These are phyloP conservation scores for Myotis vivesi DNA, from an alignment of 2,797 vertebrate genomes.

Conservation along the genomic window DNA sequence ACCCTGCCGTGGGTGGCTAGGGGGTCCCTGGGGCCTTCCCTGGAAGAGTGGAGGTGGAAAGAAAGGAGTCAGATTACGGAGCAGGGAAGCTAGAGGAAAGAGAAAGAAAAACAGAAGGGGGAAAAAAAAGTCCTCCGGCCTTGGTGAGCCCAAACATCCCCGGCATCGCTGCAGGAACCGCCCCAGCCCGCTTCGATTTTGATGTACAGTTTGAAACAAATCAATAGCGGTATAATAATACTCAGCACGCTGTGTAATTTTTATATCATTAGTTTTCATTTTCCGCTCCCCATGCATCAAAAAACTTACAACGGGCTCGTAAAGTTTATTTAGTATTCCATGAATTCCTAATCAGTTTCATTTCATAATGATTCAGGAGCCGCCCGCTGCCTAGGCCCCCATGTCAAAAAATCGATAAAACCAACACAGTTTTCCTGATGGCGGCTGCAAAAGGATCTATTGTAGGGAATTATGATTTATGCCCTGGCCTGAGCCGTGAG, in stretches of 20 bases:
- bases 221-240: slow-evolving; percentile 98
- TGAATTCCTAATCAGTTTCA: slow-evolving; percentile 99
- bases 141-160: slow-evolving; percentile 79
- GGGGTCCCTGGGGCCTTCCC: background rate
- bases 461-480: slow-evolving; percentile 99
- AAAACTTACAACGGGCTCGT: slow-evolving; percentile 91
- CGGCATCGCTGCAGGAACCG: slow-evolving; percentile 80
- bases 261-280: slow-evolving; percentile 97
- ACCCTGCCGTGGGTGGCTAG: background rate
- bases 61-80: slow-evolving; percentile 8
- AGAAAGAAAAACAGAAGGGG: slow-evolving; percentile 42
- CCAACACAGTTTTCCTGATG: slow-evolving; percentile 96
- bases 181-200: slow-evolving; percentile 88
- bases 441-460: slow-evolving; percentile 92
- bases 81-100: slow-evolving; percentile 18
- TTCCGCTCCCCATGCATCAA: slow-evolving; percentile 92
- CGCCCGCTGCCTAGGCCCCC: slow-evolving; percentile 86
- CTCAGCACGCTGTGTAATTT: slow-evolving; percentile 97
- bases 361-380: slow-evolving; percentile 97
- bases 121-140: slow-evolving; percentile 44
- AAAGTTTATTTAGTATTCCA: slow-evolving; percentile 99
- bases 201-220: slow-evolving; percentile 98
- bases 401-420: slow-evolving; percentile 98
- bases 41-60: background rate
- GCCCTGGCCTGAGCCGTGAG: slow-evolving; percentile 91